Evolutionary conservation across 2,113 vertebrate species (phyloP), one percentile per base, ranked within the genome.

Genomic region (Apodemus speciosus): DNA sequence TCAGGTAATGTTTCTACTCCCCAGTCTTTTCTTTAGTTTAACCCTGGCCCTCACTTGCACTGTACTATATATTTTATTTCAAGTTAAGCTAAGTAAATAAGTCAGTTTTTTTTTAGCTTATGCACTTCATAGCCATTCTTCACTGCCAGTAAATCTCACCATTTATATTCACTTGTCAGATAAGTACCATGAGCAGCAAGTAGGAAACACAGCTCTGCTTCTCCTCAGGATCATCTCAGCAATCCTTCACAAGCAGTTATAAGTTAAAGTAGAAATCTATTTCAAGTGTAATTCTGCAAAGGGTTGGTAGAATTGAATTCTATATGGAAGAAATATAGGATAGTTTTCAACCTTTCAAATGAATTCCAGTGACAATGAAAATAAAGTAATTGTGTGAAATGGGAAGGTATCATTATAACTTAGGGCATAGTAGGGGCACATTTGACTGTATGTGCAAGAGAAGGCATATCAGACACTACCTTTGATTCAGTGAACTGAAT

Each of bases 51-150:
- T 97, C 80, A 96, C 79, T 96, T 97, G 95, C 94, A 96, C 95
- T 94, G 27, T 92, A 16, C 51, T 90, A 43, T 71, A 91, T 95
- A 94, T 96, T 97, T 97, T 91, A 95, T 90, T 97, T 94, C 91
- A 96, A 90, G 91, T 72, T 93, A 85, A 75, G 87, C 90, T 96
- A 95, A 89, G 95, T 93, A 96, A 96, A 96, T 95, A 97, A 97
- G 93, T 97, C 94, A 93, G 66, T 88, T 84, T 96, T 46, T 46
- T 69, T 93, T 94, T 93, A 96, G 76, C 91, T 51, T 71, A 89
- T 92, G 91, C 87, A 94, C 96, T 97, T 90, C 88, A 90, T 85
- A 90, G 51, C 91, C 94, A 88, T 92, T 94, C 76, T 95, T 96
- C 66, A 40, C 85, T 88, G 18, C 66, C 85, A 73, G 64, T 97